Evolutionary conservation across 2,113 vertebrate genomes (phyloP).

Genomic region (Panthera leo): DNA sequence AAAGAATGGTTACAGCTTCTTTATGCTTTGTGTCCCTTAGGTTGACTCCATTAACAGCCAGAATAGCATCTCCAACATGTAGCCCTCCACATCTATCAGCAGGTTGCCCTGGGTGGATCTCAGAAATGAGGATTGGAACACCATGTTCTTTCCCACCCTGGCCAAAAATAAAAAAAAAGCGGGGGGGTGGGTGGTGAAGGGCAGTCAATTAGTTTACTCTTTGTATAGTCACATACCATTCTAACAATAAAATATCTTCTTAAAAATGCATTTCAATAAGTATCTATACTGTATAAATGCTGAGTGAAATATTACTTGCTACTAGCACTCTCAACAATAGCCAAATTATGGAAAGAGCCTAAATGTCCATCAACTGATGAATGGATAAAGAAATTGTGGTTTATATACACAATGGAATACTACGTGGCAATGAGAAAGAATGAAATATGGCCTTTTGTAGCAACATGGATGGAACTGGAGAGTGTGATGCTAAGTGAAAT

Average conservation of each 20-base stretch:
- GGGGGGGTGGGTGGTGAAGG: neutral
- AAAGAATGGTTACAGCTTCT: constrained; percentile 98
- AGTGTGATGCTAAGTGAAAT: too few relatives aligned
- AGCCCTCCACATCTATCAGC: constrained; percentile 96
- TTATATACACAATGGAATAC: too few relatives aligned
- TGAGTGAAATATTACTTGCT: constrained; percentile 18
- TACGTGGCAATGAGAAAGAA: too few relatives aligned
- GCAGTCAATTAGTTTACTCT: neutral
- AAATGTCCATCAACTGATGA: too few relatives aligned
- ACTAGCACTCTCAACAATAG: neutral
- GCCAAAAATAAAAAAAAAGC: neutral
- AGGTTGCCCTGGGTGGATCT: constrained; percentile 96
- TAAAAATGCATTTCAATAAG: constrained; percentile 25
- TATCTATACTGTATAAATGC: neutral
- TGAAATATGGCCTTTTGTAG: too few relatives aligned
- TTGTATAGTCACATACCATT: neutral
- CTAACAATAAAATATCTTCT: constrained; percentile 12
- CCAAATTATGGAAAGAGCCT: too few relatives aligned
- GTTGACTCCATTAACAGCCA: constrained; percentile 98
- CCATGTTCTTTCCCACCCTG: constrained; percentile 99
- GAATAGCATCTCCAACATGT: constrained; percentile 97
- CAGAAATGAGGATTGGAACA: constrained; percentile 98
- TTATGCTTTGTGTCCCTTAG: constrained; percentile 98
- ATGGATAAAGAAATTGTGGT: too few relatives aligned
- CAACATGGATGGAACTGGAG: too few relatives aligned